Percentiles rank a stretch among this genome's conserved stretches.
Conservation (phyloP, 2,888 invertebrate species). For the Apodemia hepburni region DNA sequence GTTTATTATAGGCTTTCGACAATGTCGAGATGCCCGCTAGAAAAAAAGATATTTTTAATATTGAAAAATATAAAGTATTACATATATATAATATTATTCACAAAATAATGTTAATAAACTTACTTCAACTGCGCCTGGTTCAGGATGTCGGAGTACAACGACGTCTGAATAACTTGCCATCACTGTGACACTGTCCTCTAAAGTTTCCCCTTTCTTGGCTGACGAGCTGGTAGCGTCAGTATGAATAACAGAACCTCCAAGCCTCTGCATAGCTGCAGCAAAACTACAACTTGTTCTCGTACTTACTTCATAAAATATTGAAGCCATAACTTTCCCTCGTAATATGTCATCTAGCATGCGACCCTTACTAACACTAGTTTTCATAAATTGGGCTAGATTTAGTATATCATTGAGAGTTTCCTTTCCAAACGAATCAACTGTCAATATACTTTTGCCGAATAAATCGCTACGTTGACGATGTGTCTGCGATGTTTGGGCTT, state of each 20-base stretch:
- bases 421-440: slow-evolving; percentile 92
- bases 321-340: slow-evolving; percentile 96
- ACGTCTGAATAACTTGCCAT: slow-evolving; percentile 97
- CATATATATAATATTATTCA: slow-evolving; percentile 2
- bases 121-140: slow-evolving; percentile 93
- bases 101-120: slow-evolving; percentile 46
- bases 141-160: slow-evolving; percentile 95
- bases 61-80: slow-evolving; percentile 7
- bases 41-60: slow-evolving; percentile 27
- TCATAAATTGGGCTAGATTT: slow-evolving; percentile 94
- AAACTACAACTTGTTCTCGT: slow-evolving; percentile 98
- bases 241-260: slow-evolving; percentile 95
- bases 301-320: slow-evolving; percentile 98
- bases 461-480: slow-evolving; percentile 70
- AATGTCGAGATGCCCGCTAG: slow-evolving; percentile 90
- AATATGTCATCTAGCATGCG: slow-evolving; percentile 91
- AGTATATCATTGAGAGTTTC: slow-evolving; percentile 96
- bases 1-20: slow-evolving; percentile 96
- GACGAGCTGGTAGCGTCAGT: slow-evolving; percentile 96
- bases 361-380: slow-evolving; percentile 90
- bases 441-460: slow-evolving; percentile 89
- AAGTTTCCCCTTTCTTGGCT: slow-evolving; percentile 96
- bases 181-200: slow-evolving; percentile 92
- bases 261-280: slow-evolving; percentile 96
- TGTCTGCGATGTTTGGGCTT: slow-evolving; percentile 55